phyloP scores from a whole-genome alignment of 2,113 vertebrate species.

The Crotalus tigris region DNA sequence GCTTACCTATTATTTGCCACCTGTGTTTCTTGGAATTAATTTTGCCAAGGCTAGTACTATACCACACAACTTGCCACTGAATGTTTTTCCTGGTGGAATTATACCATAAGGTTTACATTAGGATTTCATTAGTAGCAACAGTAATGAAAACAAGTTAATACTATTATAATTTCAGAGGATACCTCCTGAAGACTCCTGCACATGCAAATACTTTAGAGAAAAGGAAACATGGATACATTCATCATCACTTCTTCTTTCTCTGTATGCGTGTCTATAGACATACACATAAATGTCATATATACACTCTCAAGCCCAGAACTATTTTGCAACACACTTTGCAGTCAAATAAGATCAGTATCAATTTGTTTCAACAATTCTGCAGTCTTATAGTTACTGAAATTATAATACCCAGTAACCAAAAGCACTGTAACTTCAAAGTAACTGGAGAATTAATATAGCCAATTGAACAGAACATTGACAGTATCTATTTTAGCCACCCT shows the following conservation, averaged over 20 bases:
- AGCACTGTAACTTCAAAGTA: conserved; percentile 14
- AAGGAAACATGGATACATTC: not conserved
- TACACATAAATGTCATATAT: not conserved
- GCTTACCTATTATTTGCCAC: not conserved
- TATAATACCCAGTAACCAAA: conserved; percentile 10
- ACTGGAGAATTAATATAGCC: not conserved
- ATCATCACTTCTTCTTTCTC: not conserved
- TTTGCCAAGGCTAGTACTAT: too few species aligned
- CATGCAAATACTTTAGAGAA: not conserved
- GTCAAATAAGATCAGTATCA: not conserved
- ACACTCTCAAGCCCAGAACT: not conserved
- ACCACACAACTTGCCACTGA: not conserved
- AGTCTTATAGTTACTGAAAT: not conserved
- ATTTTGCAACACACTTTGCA: not conserved
- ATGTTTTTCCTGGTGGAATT: not conserved
- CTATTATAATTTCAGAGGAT: not conserved
- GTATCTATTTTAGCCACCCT: conserved; percentile 11
- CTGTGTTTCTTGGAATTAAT: not conserved
- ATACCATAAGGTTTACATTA: not conserved
- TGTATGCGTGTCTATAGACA: not conserved
- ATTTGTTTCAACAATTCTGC: not conserved
- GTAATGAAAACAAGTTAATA: not conserved
- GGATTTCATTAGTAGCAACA: not conserved
- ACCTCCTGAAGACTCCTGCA: not conserved
- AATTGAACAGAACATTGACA: not conserved